Percentiles rank a stretch among this genome's conserved stretches.
These are phyloP conservation scores for Tuberolachnus salignus DNA, from an alignment of 2,888 invertebrate genomes.

Conservation along the genomic window DNA sequence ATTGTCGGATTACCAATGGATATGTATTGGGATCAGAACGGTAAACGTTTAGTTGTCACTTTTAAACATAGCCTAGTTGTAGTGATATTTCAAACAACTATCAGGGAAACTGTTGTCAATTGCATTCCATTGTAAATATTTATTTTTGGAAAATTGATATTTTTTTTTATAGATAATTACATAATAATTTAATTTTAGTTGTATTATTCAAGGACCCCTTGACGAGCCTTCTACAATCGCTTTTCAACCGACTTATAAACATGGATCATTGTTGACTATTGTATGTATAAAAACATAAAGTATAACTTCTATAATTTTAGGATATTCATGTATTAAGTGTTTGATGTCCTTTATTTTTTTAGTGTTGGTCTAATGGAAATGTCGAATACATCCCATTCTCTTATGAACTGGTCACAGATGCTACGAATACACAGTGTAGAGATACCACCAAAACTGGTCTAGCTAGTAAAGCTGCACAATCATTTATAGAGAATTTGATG, in stretches of 20 bases:
- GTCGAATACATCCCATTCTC: conserved; percentile 40
- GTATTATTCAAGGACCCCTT: conserved; percentile 73
- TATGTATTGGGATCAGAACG: conserved; percentile 83
- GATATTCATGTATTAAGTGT: background rate
- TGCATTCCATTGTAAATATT: conserved; percentile 57
- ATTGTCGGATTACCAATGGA: conserved; percentile 80
- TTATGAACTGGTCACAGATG: background rate
- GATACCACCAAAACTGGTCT: no score
- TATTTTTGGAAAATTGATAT: no score
- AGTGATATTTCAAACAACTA: conserved; percentile 77
- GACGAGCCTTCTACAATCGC: conserved; percentile 77
- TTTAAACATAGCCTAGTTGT: conserved; percentile 78
- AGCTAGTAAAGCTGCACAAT: no score
- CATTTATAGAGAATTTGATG: no score
- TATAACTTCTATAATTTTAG: background rate
- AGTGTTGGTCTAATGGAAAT: conserved; percentile 76
- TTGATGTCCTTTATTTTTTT: conserved; percentile 50
- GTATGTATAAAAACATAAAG: conserved; percentile 64
- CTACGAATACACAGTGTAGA: no score
- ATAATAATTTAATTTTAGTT: conserved; percentile 70
- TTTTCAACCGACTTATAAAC: conserved; percentile 77
- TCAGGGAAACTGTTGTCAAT: conserved; percentile 64
- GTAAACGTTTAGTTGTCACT: conserved; percentile 78
- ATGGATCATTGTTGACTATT: conserved; percentile 81
- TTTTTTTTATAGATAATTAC: no score